Evolutionary conservation across 2,888 invertebrate species (phyloP).

Genomic region (Lucinisca nassula): DNA sequence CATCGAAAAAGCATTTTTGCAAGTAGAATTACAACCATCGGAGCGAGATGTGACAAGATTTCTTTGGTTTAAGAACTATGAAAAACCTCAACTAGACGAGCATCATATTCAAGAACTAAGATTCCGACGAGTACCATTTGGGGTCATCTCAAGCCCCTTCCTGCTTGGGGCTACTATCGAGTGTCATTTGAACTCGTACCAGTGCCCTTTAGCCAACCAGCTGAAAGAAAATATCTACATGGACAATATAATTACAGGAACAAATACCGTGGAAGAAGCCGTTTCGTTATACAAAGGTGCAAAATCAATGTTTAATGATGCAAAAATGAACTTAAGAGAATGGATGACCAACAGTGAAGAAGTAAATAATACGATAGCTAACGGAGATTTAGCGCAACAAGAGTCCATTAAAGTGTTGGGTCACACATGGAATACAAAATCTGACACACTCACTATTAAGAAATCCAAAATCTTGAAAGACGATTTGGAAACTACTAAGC

Average conservation of each 20-base stretch:
- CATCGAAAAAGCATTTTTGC: too few species aligned
- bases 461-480: not conserved
- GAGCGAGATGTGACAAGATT: too few species aligned
- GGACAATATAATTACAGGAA: not conserved
- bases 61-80: too few species aligned
- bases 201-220: not conserved
- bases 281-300: not conserved
- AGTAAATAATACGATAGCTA: not conserved
- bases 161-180: not conserved
- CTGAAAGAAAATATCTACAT: not conserved
- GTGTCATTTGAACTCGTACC: not conserved
- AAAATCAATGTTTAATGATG: too few species aligned
- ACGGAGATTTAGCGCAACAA: not conserved
- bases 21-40: too few species aligned
- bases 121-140: conserved; percentile 1
- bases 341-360: conserved; percentile 13
- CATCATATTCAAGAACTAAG: too few species aligned
- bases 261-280: not conserved
- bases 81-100: too few species aligned
- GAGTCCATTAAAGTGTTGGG: conserved; percentile 2
- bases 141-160: conserved; percentile 8
- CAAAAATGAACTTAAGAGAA: conserved; percentile 4
- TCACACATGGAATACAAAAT: conserved; percentile 6
- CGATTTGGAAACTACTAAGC: not conserved
- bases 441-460: not conserved